Evolutionary conservation across 2,113 vertebrate species (phyloP).

Genomic region (Atherinomorus stipes): DNA sequence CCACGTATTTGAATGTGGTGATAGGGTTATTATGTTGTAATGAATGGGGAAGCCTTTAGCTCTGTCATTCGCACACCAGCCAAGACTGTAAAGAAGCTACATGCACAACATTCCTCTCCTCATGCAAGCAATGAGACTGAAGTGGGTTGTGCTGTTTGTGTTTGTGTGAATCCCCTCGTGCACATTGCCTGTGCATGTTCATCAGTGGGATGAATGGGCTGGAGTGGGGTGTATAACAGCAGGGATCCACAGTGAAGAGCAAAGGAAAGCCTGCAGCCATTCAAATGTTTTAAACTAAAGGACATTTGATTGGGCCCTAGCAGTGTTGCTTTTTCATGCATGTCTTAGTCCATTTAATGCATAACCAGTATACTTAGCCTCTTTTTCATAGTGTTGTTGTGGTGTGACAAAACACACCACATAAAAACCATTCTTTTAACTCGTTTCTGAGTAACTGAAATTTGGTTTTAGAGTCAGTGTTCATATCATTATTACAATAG

Average conservation of each 20-base stretch:
- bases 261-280: conserved; percentile 37
- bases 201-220: conserved; percentile 46
- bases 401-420: conserved; percentile 15
- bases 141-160: conserved; percentile 58
- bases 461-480: background rate
- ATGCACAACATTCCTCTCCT: conserved; percentile 68
- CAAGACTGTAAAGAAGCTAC: conserved; percentile 53
- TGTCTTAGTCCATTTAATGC: conserved; percentile 24
- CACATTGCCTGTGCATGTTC: conserved; percentile 44
- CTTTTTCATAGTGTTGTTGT: conserved; percentile 11
- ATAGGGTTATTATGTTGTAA: conserved; percentile 64
- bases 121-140: conserved; percentile 47
- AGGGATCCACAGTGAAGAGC: conserved; percentile 24
- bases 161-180: conserved; percentile 50
- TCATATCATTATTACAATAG: background rate
- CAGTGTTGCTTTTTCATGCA: conserved; percentile 20
- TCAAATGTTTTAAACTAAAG: conserved; percentile 42
- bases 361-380: conserved; percentile 7
- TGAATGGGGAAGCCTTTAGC: conserved; percentile 67
- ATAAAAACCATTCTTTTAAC: conserved; percentile 4
- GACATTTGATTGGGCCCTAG: conserved; percentile 23
- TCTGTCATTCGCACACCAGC: conserved; percentile 62
- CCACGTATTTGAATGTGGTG: conserved; percentile 47
- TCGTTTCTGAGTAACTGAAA: conserved; percentile 1
- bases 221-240: conserved; percentile 49